Percentiles rank a stretch among this genome's conserved stretches.
Conservation (phyloP, 1,140 invertebrate species). For the Sitodiplosis mosellana region DNA sequence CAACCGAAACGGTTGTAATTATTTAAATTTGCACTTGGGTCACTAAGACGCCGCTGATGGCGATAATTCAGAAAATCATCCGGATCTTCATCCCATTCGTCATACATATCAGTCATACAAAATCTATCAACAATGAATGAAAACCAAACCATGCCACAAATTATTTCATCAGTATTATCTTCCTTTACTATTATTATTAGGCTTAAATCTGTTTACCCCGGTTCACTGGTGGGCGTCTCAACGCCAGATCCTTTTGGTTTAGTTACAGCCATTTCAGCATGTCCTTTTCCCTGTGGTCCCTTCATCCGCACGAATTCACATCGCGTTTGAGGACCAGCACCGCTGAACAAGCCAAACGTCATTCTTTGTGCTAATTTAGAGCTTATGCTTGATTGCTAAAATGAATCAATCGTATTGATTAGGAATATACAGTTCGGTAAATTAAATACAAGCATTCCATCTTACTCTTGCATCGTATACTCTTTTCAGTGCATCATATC, state of each 20-base stretch:
- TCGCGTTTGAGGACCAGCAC: slow-evolving; percentile 47
- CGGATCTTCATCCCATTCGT: slow-evolving; percentile 72
- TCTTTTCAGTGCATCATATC: slow-evolving; percentile 90
- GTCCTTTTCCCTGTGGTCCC: slow-evolving; percentile 88
- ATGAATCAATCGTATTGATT: no score
- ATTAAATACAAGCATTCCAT: slow-evolving; percentile 7
- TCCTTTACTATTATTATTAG: no score
- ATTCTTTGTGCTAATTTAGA: slow-evolving; percentile 90
- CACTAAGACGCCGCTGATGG: slow-evolving; percentile 71
- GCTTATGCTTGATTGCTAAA: slow-evolving; percentile 73
- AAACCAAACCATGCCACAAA: no score
- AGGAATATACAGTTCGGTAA: slow-evolving; percentile 3
- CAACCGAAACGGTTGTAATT: slow-evolving; percentile 70
- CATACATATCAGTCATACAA: slow-evolving; percentile 67
- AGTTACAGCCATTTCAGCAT: slow-evolving; percentile 95
- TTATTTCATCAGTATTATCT: no score
- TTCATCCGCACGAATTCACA: slow-evolving; percentile 97
- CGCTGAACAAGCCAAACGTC: slow-evolving; percentile 81
- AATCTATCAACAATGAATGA: slow-evolving; percentile 20
- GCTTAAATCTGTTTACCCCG: slow-evolving; percentile 41
- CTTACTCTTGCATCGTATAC: slow-evolving; percentile 90
- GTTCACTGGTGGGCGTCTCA: slow-evolving; percentile 89
- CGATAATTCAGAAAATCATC: slow-evolving; percentile 67
- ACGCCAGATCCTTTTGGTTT: slow-evolving; percentile 76
- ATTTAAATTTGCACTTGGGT: slow-evolving; percentile 84